Conservation (phyloP, 1,140 invertebrate species). For the Trichonephila clavata region DNA sequence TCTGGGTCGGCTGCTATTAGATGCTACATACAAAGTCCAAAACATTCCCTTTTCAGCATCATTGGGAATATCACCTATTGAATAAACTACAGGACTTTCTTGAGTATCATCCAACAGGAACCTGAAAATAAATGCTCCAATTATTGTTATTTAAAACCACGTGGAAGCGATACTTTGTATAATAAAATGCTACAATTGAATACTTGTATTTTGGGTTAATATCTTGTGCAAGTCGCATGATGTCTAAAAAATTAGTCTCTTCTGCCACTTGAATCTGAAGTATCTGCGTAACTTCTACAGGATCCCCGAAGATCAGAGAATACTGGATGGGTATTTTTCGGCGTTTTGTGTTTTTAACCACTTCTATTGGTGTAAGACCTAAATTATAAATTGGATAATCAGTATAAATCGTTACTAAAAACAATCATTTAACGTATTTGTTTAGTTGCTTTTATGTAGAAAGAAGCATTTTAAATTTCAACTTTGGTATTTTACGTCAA, state of each 20-base stretch:
- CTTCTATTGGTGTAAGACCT: conserved; percentile 19
- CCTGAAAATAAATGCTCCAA: not conserved
- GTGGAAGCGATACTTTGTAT: not conserved
- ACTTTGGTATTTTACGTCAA: too few species aligned
- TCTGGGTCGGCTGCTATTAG: not conserved
- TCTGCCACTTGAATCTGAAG: conserved; percentile 21
- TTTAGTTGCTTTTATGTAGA: too few species aligned
- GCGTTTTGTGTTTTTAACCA: not conserved
- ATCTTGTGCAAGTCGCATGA: conserved; percentile 54
- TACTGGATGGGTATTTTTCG: not conserved
- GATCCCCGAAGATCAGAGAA: conserved; percentile 14
- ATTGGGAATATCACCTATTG: conserved; percentile 52
- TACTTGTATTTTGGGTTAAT: conserved; percentile 37
- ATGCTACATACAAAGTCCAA: conserved; percentile 26
- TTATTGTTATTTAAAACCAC: not conserved
- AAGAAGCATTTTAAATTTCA: too few species aligned
- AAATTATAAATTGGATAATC: not conserved
- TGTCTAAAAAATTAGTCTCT: conserved; percentile 26
- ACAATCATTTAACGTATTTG: too few species aligned
- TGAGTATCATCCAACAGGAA: not conserved
- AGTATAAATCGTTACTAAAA: too few species aligned
- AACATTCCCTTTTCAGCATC: conserved; percentile 61
- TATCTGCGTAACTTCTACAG: not conserved
- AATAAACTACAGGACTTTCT: not conserved
- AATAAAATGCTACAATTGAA: not conserved